Evolutionary conservation across 2,888 invertebrate species (phyloP), one percentile per base, ranked within the genome.

Genomic region (Aphidius colemani): DNA sequence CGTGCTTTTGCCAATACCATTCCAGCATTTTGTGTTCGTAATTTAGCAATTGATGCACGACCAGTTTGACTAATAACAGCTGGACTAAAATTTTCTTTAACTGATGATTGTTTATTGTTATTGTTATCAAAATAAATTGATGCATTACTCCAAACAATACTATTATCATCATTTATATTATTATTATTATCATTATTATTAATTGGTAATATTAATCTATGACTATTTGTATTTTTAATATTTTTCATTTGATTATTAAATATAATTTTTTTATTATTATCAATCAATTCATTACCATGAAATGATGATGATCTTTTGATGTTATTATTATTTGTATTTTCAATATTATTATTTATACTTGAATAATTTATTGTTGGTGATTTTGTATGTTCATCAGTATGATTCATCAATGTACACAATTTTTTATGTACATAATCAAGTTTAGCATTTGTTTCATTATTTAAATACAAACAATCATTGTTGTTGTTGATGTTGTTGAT

Each of bases 1-100:
- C 88, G 90, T 0, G 92, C 91, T 83, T 91, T 92, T 2, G 91
- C 92, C 65, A 91, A 82, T 0, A 93, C 93, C 84, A 91, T 92
- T 7, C 93, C 93, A 7, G 90, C 91, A 78, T 93, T 93, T 79
- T 91, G 90, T 56, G 86, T 85, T 40, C 91, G 84, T 43, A 93
- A 76, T 72, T 89, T 88, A 18, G 90, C 90, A 9, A 93, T 87
- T 0, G 92, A 92, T 0, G 90, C 89, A 64, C 92, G 85, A 1
- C 89, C 88, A 40, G 86, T 87, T 56, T 84, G 84, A 59, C 83
- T 83, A 50, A 82, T 78, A 50, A 82, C 78, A 10, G 78, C 74
- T 1, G 77, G 75, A 1, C 76, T 79, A 1, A 44, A n/a, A 84
- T 83, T 46, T 3, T 30, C 4, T 30, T 30, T 30, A 30, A 18